phyloP scores from a whole-genome alignment of 2,797 vertebrate species.

The Acanthornis magna region DNA sequence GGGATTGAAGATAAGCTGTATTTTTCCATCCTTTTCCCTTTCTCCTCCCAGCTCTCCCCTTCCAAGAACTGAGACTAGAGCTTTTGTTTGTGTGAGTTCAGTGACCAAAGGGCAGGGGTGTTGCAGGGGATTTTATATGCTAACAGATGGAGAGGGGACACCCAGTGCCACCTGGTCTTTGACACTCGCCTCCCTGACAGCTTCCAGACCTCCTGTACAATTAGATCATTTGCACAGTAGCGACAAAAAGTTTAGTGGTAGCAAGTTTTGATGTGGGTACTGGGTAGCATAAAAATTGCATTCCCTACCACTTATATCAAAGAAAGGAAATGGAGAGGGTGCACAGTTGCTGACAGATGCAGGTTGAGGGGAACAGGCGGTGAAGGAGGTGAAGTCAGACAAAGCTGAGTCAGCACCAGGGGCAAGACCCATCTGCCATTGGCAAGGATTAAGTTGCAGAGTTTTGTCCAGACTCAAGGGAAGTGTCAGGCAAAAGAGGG shows the following conservation, averaged over 20 bases:
- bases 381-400: background rate
- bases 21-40: background rate
- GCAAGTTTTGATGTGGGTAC: background rate
- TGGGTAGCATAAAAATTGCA: background rate
- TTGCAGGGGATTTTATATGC: background rate
- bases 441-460: background rate
- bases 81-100: background rate
- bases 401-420: background rate
- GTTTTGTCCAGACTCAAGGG: background rate
- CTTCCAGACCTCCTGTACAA: background rate
- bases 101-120: background rate
- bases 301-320: background rate
- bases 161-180: background rate
- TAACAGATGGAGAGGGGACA: background rate
- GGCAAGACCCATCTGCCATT: background rate
- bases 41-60: background rate
- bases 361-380: background rate
- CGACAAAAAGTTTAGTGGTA: background rate
- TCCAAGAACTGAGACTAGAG: background rate
- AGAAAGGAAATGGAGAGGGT: background rate
- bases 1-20: background rate
- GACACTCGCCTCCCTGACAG: background rate
- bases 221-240: background rate
- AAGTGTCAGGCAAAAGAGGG: background rate
- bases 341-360: background rate